Conservation (phyloP, 1,140 invertebrate species). For the Drosophila rufa region DNA sequence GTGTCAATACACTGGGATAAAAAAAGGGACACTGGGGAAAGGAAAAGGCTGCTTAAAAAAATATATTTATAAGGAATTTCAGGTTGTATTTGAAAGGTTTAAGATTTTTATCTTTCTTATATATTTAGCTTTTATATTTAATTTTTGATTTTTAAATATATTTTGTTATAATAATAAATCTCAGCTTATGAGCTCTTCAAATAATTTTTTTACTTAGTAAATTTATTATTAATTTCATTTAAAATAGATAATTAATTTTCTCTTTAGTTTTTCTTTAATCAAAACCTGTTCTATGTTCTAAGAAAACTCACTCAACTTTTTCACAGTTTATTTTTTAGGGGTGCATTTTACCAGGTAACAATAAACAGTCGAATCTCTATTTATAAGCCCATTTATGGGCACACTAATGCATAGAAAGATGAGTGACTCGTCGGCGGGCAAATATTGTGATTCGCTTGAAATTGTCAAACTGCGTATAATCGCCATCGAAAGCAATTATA, state of each 20-base stretch:
- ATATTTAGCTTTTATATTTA: too few species aligned
- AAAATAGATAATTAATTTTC: neutral
- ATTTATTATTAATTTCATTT: neutral
- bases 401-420: constrained; percentile 58
- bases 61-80: neutral
- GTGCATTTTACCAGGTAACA: constrained; percentile 36
- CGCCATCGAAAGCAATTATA: constrained; percentile 41
- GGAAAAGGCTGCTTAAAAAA: neutral
- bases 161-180: too few species aligned
- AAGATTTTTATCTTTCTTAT: too few species aligned
- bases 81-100: neutral
- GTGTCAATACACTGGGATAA: constrained; percentile 5
- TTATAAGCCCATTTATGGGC: constrained; percentile 59
- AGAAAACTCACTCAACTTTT: neutral
- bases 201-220: neutral
- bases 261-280: neutral
- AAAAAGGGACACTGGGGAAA: neutral
- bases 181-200: too few species aligned
- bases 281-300: neutral
- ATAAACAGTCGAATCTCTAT: constrained; percentile 48
- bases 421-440: constrained; percentile 55
- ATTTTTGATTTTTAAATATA: too few species aligned
- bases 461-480: constrained; percentile 59
- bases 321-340: neutral
- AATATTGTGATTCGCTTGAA: constrained; percentile 70